A percentile compares a stretch with the other conserved stretches of the same genome.
Conservation (phyloP, 2,113 vertebrate species). For the Petrocephalus zakoni region DNA sequence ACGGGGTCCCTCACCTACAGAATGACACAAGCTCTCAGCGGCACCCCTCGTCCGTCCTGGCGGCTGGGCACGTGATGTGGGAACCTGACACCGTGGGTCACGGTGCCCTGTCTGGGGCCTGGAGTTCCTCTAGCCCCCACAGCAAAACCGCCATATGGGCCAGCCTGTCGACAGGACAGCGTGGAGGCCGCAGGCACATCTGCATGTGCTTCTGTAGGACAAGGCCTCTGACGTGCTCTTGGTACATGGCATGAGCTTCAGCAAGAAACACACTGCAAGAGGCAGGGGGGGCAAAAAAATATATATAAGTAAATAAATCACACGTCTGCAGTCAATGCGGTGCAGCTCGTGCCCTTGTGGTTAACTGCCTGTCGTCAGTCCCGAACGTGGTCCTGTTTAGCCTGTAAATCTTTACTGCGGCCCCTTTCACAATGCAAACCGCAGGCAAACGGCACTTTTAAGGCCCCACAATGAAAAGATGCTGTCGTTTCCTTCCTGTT, state of each 20-base stretch:
- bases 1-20: not conserved
- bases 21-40: not conserved
- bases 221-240: not conserved
- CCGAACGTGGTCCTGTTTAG: not conserved
- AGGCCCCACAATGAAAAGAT: not conserved
- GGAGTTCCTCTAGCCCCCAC: not conserved
- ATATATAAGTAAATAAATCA: conserved; percentile 15
- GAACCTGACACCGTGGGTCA: not conserved
- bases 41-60: not conserved
- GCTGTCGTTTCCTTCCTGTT: not conserved
- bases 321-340: not conserved
- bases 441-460: not conserved
- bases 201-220: not conserved
- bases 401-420: conserved; percentile 7
- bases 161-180: not conserved
- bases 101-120: not conserved
- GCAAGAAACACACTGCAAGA: not conserved
- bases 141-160: not conserved
- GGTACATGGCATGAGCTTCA: not conserved
- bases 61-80: not conserved
- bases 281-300: not conserved
- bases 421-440: not conserved
- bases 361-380: conserved; percentile 13
- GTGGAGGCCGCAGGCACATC: not conserved
- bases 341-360: not conserved